Evolutionary conservation across 2,797 vertebrate species (phyloP).

Genomic region (Clarias platycephalus): DNA sequence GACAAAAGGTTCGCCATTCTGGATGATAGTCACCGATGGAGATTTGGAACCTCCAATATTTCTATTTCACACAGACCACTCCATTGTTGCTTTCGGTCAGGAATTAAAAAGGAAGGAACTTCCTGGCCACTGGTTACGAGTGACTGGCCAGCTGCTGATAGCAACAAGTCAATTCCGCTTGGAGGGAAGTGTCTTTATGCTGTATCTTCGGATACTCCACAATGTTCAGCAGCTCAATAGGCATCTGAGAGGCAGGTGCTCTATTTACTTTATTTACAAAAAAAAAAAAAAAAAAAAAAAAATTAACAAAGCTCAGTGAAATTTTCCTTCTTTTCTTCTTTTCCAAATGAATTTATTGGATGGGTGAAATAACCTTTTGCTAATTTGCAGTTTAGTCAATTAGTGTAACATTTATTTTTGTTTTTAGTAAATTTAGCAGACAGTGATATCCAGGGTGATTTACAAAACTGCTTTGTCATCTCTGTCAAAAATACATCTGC

Average conservation of each 20-base stretch:
- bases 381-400: background rate
- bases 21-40: constrained; percentile 3
- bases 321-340: constrained; percentile 11
- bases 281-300: background rate
- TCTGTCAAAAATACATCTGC: background rate
- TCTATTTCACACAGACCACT: constrained; percentile 27
- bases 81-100: constrained; percentile 48
- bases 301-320: background rate
- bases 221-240: constrained; percentile 43
- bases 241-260: constrained; percentile 54
- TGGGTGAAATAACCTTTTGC: background rate
- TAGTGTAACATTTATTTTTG: background rate
- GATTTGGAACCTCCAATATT: constrained; percentile 2
- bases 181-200: constrained; percentile 45
- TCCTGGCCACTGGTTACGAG: constrained; percentile 48
- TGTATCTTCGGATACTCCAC: constrained; percentile 44
- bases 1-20: background rate
- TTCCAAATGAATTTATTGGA: background rate
- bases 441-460: background rate
- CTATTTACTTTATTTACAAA: constrained; percentile 9
- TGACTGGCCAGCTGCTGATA: constrained; percentile 56
- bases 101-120: constrained; percentile 41
- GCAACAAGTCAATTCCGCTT: constrained; percentile 51
- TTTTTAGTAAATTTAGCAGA: background rate
- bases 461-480: background rate